Base-by-base conservation (phyloP, 2,888 invertebrate species). In the Amiota communis region DNA sequence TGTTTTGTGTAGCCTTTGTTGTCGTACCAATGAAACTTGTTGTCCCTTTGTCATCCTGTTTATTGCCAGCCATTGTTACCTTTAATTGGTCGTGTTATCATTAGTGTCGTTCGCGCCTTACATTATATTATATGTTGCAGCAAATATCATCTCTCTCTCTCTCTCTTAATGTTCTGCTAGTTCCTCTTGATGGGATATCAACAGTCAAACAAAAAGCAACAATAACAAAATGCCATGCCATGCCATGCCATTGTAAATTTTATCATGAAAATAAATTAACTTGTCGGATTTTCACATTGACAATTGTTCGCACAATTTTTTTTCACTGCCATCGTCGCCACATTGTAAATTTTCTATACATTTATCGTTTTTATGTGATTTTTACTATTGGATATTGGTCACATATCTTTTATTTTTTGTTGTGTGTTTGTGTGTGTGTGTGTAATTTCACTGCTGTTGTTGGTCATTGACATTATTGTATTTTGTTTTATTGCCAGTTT, bases 211-310 rank as follows among this genome's bases (percentile, higher is more conserved):
- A 23, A 36, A 2, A 36, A 23, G 23, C 23, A 23, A 36, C 36
- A 36, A 6, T 6, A 36, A 36, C 36, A 2, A 36, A 36, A 6
- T 36, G 65, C 49, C 11, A 67, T 68, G n/a, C n/a, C n/a, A n/a
- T n/a, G n/a, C n/a, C n/a, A n/a, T n/a, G n/a, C 49, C 11, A 67
- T 68, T 68, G 67, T 68, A 68, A 68, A 68, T 81, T 80, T 78
- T 83, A 79, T 82, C 75, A 73, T 68, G 75, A 80, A 82, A 79
- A 79, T 85, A 82, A 82, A 82, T 84, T 83, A 84, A 82, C 79
- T 84, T 81, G 81, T 78, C 80, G 78, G 75, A 76, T 77, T 81
- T 80, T 78, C 83, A 76, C 81, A 81, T 77, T 84, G 79, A 79
- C 80, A 81, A 79, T 80, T 80, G 78, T 67, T 81, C 77, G 76